Evolutionary conservation across 2,888 invertebrate genomes (phyloP).

Genomic region (Zaprionus lineosus): DNA sequence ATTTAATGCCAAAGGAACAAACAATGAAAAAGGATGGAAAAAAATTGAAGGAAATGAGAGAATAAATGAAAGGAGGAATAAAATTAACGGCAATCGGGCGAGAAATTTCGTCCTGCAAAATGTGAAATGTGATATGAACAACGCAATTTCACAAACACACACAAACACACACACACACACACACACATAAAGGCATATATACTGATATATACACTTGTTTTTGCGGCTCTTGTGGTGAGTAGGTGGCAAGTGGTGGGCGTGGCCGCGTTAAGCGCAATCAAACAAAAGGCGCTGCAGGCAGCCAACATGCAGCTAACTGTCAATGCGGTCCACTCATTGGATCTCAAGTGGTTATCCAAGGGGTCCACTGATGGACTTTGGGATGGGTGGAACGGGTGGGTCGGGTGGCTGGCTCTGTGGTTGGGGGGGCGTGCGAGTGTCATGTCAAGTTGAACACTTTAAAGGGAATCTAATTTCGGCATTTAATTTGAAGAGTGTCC

Average conservation of each 20-base stretch:
- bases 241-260: neutral
- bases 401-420: too few relatives aligned
- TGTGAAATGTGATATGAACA: conserved; percentile 61
- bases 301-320: neutral
- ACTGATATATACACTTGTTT: too few relatives aligned
- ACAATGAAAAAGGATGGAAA: neutral
- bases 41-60: neutral
- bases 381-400: too few relatives aligned
- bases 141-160: too few relatives aligned
- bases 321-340: too few relatives aligned
- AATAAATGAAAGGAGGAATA: neutral
- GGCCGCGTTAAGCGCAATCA: neutral
- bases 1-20: neutral
- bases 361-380: too few relatives aligned
- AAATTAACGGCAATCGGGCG: conserved; percentile 26
- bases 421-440: too few relatives aligned
- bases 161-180: too few relatives aligned
- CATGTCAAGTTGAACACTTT: neutral
- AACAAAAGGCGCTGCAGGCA: neutral
- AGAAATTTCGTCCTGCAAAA: conserved; percentile 34
- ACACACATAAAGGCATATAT: too few relatives aligned
- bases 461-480: neutral
- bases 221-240: conserved; percentile 8
- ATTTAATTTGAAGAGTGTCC: conserved; percentile 14
- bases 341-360: too few relatives aligned